These are phyloP conservation scores for Lepidocyrtinus sp. DNA, from an alignment of 2,888 invertebrate species.

Conservation along the genomic window DNA sequence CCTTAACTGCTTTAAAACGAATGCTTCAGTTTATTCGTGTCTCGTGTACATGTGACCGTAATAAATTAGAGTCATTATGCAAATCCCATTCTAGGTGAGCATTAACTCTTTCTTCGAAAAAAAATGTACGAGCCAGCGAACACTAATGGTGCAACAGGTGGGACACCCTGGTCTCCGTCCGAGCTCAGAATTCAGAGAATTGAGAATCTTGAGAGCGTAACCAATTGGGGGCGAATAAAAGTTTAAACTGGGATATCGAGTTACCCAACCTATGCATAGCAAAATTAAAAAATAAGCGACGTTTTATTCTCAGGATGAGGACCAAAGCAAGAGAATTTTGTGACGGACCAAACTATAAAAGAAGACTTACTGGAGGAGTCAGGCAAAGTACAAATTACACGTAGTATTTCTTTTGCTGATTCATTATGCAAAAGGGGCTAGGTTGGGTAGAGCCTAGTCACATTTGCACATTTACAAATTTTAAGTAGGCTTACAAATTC, in stretches of 20 bases:
- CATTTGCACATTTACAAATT: not conserved
- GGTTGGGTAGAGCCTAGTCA: not conserved
- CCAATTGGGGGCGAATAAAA: not conserved
- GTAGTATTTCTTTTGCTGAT: not conserved
- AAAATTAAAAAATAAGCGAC: not conserved
- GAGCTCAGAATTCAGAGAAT: not conserved
- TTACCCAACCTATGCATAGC: too few relatives aligned
- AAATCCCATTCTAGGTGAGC: not conserved
- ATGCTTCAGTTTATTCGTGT: constrained; percentile 18
- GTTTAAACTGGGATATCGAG: not conserved
- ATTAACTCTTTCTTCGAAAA: not conserved
- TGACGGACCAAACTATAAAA: not conserved
- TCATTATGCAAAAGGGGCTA: constrained; percentile 14
- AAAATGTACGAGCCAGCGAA: not conserved
- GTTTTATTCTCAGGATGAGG: not conserved
- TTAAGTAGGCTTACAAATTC: too few relatives aligned
- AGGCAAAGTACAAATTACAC: not conserved
- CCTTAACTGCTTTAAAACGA: not conserved
- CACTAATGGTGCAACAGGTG: not conserved
- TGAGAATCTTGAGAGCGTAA: not conserved
- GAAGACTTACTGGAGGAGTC: not conserved
- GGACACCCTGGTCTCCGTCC: not conserved
- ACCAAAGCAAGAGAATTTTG: too few relatives aligned
- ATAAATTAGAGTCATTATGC: constrained; percentile 25
- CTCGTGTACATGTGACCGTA: not conserved